A percentile compares a stretch with the other conserved stretches of the same genome.
phyloP scores from a whole-genome alignment of 2,113 vertebrate species.

The Notechis scutatus region DNA sequence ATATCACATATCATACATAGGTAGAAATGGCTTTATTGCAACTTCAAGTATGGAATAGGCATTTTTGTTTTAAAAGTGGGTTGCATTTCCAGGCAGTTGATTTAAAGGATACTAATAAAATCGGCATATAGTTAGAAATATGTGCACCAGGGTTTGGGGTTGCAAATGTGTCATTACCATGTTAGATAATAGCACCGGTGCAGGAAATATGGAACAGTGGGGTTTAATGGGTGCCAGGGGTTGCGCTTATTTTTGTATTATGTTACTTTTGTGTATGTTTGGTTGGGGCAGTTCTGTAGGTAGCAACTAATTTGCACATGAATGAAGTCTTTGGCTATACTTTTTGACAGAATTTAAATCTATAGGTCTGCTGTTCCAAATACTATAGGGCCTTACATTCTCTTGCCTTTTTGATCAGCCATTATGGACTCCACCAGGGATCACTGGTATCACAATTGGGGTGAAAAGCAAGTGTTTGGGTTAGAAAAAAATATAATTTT shows the following conservation, averaged over 20 bases:
- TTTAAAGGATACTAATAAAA: not conserved
- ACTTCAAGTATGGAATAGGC: not conserved
- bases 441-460: not conserved
- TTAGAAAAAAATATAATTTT: not conserved
- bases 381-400: not conserved
- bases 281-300: not conserved
- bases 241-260: not conserved
- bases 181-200: not conserved
- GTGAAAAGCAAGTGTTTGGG: not conserved
- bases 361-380: not conserved
- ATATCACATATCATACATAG: not conserved
- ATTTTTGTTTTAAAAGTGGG: not conserved
- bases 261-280: not conserved
- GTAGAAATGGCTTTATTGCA: not conserved
- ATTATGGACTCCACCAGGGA: not conserved
- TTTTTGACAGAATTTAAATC: not conserved
- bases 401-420: not conserved
- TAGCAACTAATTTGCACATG: not conserved
- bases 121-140: not conserved
- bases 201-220: not conserved
- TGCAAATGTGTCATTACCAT: not conserved
- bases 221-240: not conserved
- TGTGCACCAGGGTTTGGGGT: not conserved
- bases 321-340: not conserved
- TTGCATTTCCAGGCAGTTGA: not conserved